Percentiles rank a stretch among this genome's conserved stretches.
phyloP scores from a whole-genome alignment of 2,888 invertebrate genomes.

The Lampropteryx suffumata region DNA sequence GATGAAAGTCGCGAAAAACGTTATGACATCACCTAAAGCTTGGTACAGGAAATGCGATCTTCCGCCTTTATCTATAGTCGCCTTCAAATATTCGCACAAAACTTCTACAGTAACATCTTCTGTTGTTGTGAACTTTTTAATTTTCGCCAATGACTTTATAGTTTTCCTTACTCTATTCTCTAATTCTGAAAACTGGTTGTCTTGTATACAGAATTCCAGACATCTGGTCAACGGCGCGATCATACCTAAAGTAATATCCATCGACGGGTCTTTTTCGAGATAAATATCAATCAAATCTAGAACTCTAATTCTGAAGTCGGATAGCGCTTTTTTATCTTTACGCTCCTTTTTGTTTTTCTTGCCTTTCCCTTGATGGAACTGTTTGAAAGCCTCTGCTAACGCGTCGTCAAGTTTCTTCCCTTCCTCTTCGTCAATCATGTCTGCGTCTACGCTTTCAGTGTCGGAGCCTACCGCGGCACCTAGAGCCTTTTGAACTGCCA shows the following conservation, averaged over 20 bases:
- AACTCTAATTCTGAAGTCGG: slow-evolving; percentile 89
- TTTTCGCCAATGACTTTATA: slow-evolving; percentile 82
- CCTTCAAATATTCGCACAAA: slow-evolving; percentile 80
- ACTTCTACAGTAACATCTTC: slow-evolving; percentile 80
- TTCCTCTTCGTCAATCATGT: slow-evolving; percentile 89
- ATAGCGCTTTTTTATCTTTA: slow-evolving; percentile 85
- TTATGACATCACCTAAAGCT: slow-evolving; percentile 85
- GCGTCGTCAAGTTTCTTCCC: slow-evolving; percentile 88
- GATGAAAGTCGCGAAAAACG: slow-evolving; percentile 85
- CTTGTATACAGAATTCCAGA: slow-evolving; percentile 87
- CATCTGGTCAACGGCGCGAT: slow-evolving; percentile 86
- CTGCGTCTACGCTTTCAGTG: slow-evolving; percentile 87
- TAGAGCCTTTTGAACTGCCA: slow-evolving; percentile 88
- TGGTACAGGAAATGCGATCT: slow-evolving; percentile 85
- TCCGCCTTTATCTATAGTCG: slow-evolving; percentile 85
- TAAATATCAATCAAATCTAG: slow-evolving; percentile 89
- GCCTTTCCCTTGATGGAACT: slow-evolving; percentile 79
- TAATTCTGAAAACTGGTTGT: slow-evolving; percentile 86
- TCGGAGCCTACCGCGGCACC: slow-evolving; percentile 84
- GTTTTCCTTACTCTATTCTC: slow-evolving; percentile 84
- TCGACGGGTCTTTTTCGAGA: slow-evolving; percentile 86
- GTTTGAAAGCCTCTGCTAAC: slow-evolving; percentile 88
- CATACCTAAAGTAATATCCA: slow-evolving; percentile 87
- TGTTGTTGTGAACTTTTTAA: slow-evolving; percentile 83
- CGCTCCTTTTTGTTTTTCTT: slow-evolving; percentile 81